A percentile compares a stretch with the other conserved stretches of the same genome.
Conservation (phyloP, 2,888 invertebrate genomes). For the Elmis aenea region DNA sequence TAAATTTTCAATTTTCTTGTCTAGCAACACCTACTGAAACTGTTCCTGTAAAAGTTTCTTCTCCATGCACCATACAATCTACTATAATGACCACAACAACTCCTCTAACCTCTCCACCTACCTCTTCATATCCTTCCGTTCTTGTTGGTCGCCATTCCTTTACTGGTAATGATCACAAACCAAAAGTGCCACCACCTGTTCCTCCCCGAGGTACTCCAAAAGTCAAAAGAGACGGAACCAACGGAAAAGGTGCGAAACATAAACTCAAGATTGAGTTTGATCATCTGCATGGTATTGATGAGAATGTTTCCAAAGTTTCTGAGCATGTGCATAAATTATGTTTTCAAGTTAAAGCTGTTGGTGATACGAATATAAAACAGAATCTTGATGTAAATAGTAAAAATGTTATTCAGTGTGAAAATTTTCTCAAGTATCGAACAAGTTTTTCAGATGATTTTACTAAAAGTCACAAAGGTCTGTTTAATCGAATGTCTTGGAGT, state of each 20-base stretch:
- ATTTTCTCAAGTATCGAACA: not conserved
- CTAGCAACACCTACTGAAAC: slow-evolving; percentile 54
- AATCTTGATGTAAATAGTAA: too few species aligned
- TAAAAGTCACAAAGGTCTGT: slow-evolving; percentile 8
- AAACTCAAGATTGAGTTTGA: not conserved
- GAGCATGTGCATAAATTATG: too few species aligned
- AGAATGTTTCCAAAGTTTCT: not conserved
- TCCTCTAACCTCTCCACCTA: slow-evolving; percentile 48
- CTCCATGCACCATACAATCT: slow-evolving; percentile 20
- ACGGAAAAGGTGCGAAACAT: slow-evolving; percentile 45
- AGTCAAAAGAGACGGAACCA: slow-evolving; percentile 52
- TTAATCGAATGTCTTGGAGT: slow-evolving; percentile 3
- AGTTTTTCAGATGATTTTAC: slow-evolving; percentile 1
- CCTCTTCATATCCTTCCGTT: slow-evolving; percentile 67
- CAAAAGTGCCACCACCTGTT: slow-evolving; percentile 82
- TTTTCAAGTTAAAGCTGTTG: too few species aligned
- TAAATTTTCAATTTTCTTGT: slow-evolving; percentile 20
- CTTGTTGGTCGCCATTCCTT: slow-evolving; percentile 57
- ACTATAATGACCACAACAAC: slow-evolving; percentile 45
- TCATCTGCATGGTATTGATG: slow-evolving; percentile 11
- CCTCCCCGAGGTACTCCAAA: slow-evolving; percentile 79
- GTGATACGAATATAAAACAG: too few species aligned
- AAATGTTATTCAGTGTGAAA: not conserved
- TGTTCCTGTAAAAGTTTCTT: slow-evolving; percentile 51
- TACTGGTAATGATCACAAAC: slow-evolving; percentile 54